Evolutionary conservation across 2,113 vertebrate species (phyloP).

Genomic region (Bubalus kerabau): DNA sequence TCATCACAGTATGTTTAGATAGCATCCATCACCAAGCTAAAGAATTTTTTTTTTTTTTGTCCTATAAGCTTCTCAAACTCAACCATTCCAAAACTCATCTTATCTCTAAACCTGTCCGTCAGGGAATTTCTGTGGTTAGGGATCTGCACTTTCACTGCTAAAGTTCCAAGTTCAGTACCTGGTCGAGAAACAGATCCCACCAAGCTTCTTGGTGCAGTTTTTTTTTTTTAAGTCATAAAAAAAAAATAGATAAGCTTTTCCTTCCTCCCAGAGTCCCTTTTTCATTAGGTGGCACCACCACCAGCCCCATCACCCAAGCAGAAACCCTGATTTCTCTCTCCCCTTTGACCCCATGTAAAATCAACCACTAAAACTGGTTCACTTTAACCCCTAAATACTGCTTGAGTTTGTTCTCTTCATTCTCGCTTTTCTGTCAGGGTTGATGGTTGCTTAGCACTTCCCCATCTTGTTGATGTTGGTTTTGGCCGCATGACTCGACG

Average conservation of each 20-base stretch:
- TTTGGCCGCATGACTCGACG: neutral
- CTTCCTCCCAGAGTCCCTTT: neutral
- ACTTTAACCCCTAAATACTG: neutral
- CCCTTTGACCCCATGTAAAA: neutral
- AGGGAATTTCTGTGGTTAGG: neutral
- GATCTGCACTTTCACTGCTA: neutral
- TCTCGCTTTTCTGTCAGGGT: neutral
- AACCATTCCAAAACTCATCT: neutral
- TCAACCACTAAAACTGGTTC: neutral
- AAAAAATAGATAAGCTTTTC: neutral
- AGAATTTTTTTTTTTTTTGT: neutral
- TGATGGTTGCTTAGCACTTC: neutral
- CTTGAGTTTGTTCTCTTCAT: neutral
- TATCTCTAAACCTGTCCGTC: neutral
- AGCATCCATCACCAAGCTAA: neutral
- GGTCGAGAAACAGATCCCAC: neutral
- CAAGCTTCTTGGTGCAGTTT: neutral
- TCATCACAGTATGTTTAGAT: neutral
- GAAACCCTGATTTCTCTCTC: neutral
- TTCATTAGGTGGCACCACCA: neutral
- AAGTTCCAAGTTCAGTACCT: neutral
- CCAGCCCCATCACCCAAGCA: neutral
- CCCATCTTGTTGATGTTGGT: too few relatives aligned
- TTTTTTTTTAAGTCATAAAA: neutral
- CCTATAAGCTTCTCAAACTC: neutral